Percentiles rank a stretch among this genome's conserved stretches.
Conservation (phyloP, 2,888 invertebrate species). For the Chymomyza caudatula region DNA sequence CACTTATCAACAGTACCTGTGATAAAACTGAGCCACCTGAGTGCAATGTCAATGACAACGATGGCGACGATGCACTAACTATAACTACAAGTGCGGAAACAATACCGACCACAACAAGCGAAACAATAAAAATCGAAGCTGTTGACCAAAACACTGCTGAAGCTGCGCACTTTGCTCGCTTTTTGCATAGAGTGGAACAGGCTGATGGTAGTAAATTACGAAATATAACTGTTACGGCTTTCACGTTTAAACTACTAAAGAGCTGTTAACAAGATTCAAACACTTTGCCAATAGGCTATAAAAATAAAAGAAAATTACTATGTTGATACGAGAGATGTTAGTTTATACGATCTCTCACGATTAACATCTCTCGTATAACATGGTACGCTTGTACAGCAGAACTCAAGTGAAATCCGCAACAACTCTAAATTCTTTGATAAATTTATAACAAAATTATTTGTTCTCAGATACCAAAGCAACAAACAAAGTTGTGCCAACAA, state of each 20-base stretch:
- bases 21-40: slow-evolving; percentile 69
- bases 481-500: slow-evolving; percentile 27
- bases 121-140: slow-evolving; percentile 76
- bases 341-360: not conserved
- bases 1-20: slow-evolving; percentile 77
- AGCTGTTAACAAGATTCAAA: too few species aligned
- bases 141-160: slow-evolving; percentile 86
- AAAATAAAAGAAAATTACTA: not conserved
- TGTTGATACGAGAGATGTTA: not conserved
- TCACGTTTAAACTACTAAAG: too few species aligned
- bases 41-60: slow-evolving; percentile 31
- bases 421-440: not conserved
- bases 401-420: too few species aligned
- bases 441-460: not conserved
- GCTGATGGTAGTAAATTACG: not conserved
- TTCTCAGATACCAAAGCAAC: slow-evolving; percentile 59
- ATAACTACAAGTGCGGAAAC: slow-evolving; percentile 19
- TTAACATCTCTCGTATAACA: too few species aligned
- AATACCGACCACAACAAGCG: slow-evolving; percentile 9
- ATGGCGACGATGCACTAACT: slow-evolving; percentile 24
- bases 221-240: too few species aligned
- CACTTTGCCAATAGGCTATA: too few species aligned
- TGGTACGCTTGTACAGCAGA: not conserved
- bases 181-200: slow-evolving; percentile 64
- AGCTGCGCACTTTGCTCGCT: slow-evolving; percentile 86